Conservation (phyloP, 2,797 vertebrate species). For the Peromyscus eremicus region DNA sequence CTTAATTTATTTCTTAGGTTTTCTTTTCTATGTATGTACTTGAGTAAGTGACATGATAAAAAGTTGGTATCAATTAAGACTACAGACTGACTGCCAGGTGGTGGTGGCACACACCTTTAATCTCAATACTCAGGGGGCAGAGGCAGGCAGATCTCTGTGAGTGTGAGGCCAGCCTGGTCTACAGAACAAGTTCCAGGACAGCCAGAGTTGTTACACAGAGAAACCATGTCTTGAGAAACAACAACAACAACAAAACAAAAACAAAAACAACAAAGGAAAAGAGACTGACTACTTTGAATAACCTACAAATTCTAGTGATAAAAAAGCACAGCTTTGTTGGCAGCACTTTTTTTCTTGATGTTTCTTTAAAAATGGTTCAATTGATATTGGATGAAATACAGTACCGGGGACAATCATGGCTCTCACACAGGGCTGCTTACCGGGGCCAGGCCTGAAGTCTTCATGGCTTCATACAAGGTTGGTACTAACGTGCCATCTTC, state of each 20-base stretch:
- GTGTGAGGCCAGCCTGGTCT: neutral
- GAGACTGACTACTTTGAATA: neutral
- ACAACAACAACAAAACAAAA: neutral
- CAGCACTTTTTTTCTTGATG: conserved; percentile 7
- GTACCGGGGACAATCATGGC: neutral
- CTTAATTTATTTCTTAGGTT: neutral
- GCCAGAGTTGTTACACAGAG: neutral
- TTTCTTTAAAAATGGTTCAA: conserved; percentile 21
- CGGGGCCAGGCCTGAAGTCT: neutral
- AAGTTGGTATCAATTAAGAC: conserved; percentile 1
- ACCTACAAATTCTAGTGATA: neutral
- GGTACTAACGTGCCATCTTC: fast-evolving
- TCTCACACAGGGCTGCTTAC: too few relatives aligned
- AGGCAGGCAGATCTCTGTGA: neutral
- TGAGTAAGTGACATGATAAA: neutral
- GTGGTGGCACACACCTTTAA: neutral
- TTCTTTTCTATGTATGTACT: neutral
- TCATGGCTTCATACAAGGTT: neutral
- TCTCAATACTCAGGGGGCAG: neutral
- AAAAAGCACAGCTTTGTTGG: neutral
- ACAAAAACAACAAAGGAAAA: too few relatives aligned
- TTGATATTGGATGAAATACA: neutral
- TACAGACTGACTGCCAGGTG: neutral
- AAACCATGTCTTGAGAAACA: neutral
- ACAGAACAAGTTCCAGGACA: neutral